Conservation (phyloP, 2,113 vertebrate genomes). For the Clupea harengus region DNA sequence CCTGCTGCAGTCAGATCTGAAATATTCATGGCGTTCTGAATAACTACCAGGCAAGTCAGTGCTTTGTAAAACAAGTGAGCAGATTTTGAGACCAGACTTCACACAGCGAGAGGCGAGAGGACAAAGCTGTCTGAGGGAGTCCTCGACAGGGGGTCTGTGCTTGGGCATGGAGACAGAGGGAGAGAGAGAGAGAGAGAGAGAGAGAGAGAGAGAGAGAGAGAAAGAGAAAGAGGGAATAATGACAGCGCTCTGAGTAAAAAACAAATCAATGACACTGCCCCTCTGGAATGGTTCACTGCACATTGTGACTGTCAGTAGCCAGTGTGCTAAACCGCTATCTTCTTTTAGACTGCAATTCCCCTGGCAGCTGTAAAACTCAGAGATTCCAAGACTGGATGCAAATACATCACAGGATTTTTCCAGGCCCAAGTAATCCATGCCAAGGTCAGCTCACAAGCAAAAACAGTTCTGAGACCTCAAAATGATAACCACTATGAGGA, state of each 20-base stretch:
- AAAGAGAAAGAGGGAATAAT: neutral
- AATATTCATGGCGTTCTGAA: neutral
- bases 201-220: neutral
- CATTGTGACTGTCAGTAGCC: neutral
- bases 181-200: neutral
- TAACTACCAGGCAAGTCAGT: neutral
- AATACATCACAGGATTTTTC: neutral
- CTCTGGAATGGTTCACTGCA: neutral
- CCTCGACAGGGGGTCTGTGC: neutral
- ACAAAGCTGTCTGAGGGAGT: neutral
- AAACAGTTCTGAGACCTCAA: neutral
- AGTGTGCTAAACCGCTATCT: neutral
- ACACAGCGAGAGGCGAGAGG: slow-evolving; percentile 7
- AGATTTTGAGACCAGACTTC: slow-evolving; percentile 8
- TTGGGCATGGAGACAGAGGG: neutral
- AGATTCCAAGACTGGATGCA: neutral
- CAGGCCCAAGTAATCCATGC: neutral
- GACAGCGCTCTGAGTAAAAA: neutral
- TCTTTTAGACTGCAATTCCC: neutral
- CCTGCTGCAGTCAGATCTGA: neutral
- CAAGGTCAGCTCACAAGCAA: neutral
- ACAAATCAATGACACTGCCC: neutral
- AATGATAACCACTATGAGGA: neutral
- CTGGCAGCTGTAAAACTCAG: neutral
- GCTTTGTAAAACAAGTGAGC: slow-evolving; percentile 16